These are phyloP conservation scores for Calameuta idolon DNA, from an alignment of 2,888 invertebrate genomes.

Conservation along the genomic window DNA sequence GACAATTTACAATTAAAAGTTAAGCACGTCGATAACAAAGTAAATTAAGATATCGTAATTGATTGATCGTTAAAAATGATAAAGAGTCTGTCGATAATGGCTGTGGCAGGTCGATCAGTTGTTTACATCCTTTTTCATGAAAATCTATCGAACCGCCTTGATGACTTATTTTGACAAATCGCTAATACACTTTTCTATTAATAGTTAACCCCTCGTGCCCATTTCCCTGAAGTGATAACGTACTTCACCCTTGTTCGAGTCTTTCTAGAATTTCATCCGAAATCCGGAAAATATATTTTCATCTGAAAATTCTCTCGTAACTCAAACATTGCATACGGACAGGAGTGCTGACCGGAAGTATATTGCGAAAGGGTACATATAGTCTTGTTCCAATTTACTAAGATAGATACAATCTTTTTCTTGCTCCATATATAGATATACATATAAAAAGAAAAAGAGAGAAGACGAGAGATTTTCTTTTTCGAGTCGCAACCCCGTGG, in stretches of 20 bases:
- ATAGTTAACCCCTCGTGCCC: not conserved
- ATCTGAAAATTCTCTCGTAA: not conserved
- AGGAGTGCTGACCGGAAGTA: not conserved
- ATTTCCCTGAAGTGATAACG: not conserved
- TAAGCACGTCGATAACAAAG: not conserved
- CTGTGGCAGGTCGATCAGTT: too few species aligned
- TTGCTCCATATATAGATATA: too few species aligned
- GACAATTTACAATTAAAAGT: not conserved
- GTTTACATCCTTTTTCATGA: too few species aligned
- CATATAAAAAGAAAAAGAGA: too few species aligned
- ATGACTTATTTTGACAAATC: not conserved
- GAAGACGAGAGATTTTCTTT: too few species aligned
- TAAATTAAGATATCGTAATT: not conserved
- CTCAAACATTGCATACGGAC: not conserved
- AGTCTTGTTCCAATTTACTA: not conserved
- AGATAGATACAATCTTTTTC: not conserved
- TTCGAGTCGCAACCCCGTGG: too few species aligned
- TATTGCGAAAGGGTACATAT: not conserved
- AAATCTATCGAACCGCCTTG: not conserved
- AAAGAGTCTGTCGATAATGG: not conserved
- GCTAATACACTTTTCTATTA: not conserved
- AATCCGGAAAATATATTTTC: not conserved
- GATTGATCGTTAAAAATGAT: not conserved
- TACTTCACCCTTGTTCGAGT: too few species aligned
- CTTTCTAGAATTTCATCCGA: not conserved